These are phyloP conservation scores for Patella caerulea DNA, from an alignment of 2,888 invertebrate genomes.

Conservation along the genomic window DNA sequence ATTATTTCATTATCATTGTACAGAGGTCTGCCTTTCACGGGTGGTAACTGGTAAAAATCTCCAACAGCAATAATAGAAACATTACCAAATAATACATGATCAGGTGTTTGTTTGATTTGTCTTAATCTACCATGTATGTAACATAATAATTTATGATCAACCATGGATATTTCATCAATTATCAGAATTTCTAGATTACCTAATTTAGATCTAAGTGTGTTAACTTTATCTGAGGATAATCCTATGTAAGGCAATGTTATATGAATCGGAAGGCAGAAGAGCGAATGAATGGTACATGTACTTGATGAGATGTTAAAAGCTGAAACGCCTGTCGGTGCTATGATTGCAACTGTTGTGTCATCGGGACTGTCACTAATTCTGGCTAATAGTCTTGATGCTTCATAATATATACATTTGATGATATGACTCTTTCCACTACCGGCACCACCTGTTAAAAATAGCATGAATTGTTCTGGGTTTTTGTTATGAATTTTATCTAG, in stretches of 20 bases:
- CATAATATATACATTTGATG: slow-evolving; percentile 23
- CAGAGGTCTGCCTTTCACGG: slow-evolving; percentile 24
- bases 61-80: slow-evolving; percentile 3
- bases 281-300: background rate
- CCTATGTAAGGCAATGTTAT: background rate
- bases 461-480: slow-evolving; percentile 4
- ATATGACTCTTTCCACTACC: slow-evolving; percentile 22
- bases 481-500: background rate
- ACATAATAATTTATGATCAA: slow-evolving; percentile 9
- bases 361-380: background rate
- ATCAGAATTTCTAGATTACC: slow-evolving; percentile 21
- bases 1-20: background rate
- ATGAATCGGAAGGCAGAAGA: background rate
- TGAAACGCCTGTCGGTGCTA: background rate
- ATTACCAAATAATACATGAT: slow-evolving; percentile 14
- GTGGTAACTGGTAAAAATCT: slow-evolving; percentile 29
- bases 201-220: slow-evolving; percentile 15
- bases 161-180: slow-evolving; percentile 28
- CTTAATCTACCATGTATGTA: slow-evolving; percentile 24
- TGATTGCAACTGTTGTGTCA: slow-evolving; percentile 20
- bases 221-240: background rate
- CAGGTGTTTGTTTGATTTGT: slow-evolving; percentile 23
- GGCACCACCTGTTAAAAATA: slow-evolving; percentile 27
- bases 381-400: slow-evolving; percentile 17
- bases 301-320: slow-evolving; percentile 20